These are phyloP conservation scores for Panagrolaimus sp. DNA, from an alignment of 1,140 invertebrate genomes.

Conservation along the genomic window DNA sequence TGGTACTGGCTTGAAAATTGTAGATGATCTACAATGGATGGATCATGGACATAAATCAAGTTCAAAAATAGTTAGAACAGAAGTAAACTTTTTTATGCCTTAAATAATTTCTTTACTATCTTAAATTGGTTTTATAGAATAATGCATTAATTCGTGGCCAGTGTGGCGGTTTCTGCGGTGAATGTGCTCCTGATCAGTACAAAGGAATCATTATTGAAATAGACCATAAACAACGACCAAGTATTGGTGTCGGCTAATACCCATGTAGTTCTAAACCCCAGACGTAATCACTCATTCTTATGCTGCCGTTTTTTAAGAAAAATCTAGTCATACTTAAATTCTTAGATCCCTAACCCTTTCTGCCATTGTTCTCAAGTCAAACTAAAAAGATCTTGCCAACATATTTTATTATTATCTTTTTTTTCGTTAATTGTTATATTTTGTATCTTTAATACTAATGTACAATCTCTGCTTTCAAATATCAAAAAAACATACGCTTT, in stretches of 20 bases:
- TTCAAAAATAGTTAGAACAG: conserved; percentile 61
- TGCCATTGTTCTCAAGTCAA: not conserved
- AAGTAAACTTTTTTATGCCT: conserved; percentile 58
- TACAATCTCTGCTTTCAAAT: not conserved
- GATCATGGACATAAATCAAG: conserved; percentile 62
- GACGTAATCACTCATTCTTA: not conserved
- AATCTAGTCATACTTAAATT: not conserved
- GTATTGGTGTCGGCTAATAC: conserved; percentile 28
- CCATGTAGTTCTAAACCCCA: not conserved
- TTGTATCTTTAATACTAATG: not conserved
- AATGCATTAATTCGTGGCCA: conserved; percentile 65
- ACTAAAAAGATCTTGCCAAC: not conserved
- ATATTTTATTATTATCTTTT: not conserved
- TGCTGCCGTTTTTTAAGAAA: not conserved
- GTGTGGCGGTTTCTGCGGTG: conserved; percentile 70
- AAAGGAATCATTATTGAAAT: conserved; percentile 66
- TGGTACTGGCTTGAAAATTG: conserved; percentile 69
- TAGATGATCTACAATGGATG: conserved; percentile 66
- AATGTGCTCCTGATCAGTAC: conserved; percentile 61
- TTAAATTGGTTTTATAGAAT: conserved; percentile 63
- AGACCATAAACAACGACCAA: conserved; percentile 39
- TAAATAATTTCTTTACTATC: not conserved
- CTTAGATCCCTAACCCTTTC: not conserved
- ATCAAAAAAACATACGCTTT: not conserved
- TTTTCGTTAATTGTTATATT: not conserved